Percentiles rank a stretch among this genome's conserved stretches.
Evolutionary conservation across 1,140 invertebrate species (phyloP).

Genomic region (Physella acuta): DNA sequence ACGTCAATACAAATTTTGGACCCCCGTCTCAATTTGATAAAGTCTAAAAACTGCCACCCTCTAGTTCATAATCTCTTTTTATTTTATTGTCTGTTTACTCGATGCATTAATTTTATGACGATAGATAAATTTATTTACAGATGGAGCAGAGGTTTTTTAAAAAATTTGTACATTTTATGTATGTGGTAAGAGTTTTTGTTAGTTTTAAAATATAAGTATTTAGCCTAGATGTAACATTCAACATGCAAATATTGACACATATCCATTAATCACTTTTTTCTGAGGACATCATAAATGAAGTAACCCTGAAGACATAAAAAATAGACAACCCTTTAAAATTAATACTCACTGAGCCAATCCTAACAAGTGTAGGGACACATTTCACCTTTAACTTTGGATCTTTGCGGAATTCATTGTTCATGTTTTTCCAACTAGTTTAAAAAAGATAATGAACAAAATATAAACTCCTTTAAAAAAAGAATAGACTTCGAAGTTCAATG

Average conservation of each 20-base stretch:
- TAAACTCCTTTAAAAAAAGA: neutral
- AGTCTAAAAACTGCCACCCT: no score
- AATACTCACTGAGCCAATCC: slow-evolving; percentile 8
- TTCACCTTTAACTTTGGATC: slow-evolving; percentile 6
- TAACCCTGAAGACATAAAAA: neutral
- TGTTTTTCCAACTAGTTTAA: slow-evolving; percentile 13
- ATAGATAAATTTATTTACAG: no score
- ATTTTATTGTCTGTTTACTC: no score
- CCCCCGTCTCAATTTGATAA: no score
- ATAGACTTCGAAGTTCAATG: no score
- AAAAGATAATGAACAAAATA: neutral
- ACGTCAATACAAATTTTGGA: no score
- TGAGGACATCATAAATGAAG: neutral
- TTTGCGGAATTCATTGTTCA: slow-evolving; percentile 12
- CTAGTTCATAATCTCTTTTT: no score
- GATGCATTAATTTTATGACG: no score
- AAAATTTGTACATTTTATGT: neutral
- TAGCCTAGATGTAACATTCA: neutral
- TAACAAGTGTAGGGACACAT: neutral
- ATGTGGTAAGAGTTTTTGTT: neutral
- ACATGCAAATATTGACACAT: neutral
- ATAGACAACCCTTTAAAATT: neutral
- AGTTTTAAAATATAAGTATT: neutral
- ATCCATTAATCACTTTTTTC: neutral
- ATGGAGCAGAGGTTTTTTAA: no score